Evolutionary conservation across 2,113 vertebrate genomes (phyloP), one percentile per base, ranked within the genome.

Genomic region (Xiphophorus couchianus): DNA sequence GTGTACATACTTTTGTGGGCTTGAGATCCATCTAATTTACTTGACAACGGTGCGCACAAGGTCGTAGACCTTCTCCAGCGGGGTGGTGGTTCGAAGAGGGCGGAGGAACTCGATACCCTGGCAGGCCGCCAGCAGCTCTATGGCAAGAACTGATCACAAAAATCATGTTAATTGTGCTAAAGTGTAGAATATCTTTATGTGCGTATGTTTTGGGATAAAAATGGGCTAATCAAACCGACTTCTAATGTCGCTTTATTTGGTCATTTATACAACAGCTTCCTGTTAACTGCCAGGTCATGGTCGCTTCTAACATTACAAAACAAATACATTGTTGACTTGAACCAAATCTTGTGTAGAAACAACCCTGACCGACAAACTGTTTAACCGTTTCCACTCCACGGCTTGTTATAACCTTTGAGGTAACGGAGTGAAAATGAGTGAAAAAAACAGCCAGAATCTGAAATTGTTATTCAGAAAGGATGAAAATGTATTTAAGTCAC

Each of bases 51-150:
- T 95, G 83, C 98, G 98, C 91, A 99, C 97, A 71, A 99, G 97
- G 87, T 99, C 96, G 0, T 99, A 99, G 89, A 99, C 98, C 92
- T 97, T 99, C 94, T 99, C 98, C 95, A 99, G 86, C 35, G 98
- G 98, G 58, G 97, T 99, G 14, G 98, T 99, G 0, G 98, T 98
- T 73, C 89, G 96, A 69, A 99, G 95, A 29, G 98, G 98, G 68
- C 98, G 97, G 48, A 99, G 95, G 86, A 99, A 99, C 93, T 99
- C 98, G 4, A 99, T 99, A 68, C 98, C 98, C 93, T 99, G 98
- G 93, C 98, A 99, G 84, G 98, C 97, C 0, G 97, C 96, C 0
- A 99, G 91, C 27, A 99, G 95, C 91, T 99, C 98, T 5, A 99
- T 97, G 27, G 97, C 96, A 78, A 99, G 93, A 71, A 99, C 98